phyloP scores from a whole-genome alignment of 2,113 vertebrate genomes.

The Illadopsis cleaveri region DNA sequence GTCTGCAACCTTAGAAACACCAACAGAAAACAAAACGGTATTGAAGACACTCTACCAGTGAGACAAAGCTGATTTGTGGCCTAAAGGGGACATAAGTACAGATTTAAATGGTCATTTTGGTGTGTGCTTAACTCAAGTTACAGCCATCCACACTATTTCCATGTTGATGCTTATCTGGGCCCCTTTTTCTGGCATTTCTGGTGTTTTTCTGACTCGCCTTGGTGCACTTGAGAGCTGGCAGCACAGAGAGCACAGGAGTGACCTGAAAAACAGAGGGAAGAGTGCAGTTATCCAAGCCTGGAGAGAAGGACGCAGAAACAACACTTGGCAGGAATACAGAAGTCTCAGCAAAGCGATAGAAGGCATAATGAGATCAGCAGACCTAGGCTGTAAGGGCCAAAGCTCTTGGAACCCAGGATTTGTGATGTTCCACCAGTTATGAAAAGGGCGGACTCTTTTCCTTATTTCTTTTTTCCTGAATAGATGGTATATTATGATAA shows the following conservation, averaged over 20 bases:
- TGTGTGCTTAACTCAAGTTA: background rate
- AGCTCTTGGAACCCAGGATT: background rate
- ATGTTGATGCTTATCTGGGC: background rate
- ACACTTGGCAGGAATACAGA: background rate
- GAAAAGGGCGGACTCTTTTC: background rate
- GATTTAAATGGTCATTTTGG: background rate
- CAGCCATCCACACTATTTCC: background rate
- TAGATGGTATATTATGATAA: background rate
- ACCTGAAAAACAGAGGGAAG: background rate
- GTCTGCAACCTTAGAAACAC: background rate
- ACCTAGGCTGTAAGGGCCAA: fast-evolving
- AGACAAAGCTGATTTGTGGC: background rate
- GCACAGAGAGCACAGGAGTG: background rate
- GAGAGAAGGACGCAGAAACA: background rate
- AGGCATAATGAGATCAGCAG: background rate
- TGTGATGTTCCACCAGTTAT: background rate
- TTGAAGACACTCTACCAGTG: background rate
- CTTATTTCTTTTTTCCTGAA: background rate
- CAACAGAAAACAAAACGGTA: background rate
- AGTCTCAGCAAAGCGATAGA: background rate
- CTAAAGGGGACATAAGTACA: background rate
- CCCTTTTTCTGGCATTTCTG: background rate
- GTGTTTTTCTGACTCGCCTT: background rate
- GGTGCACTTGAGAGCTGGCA: background rate
- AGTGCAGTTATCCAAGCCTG: background rate